Base-by-base conservation (phyloP, 2,113 vertebrate genomes). In the Chionomys nivalis region DNA sequence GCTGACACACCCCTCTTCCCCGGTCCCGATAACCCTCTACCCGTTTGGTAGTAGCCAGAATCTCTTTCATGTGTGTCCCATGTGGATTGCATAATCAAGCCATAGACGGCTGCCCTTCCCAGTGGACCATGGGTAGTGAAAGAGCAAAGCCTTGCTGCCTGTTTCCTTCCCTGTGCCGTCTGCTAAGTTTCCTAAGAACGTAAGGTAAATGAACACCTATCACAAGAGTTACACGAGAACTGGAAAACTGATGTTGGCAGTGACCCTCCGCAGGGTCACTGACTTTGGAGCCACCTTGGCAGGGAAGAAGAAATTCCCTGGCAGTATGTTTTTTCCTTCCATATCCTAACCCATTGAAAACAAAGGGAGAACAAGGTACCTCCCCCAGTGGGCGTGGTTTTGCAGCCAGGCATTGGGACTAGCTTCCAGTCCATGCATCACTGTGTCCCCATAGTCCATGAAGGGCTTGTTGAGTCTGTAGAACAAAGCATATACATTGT, bases 401-500 rank as follows among this genome's bases (percentile, higher is more conserved):
- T 98, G 98, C 83, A 99, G 98, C 98, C 99, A 99, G 0, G 98
- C 44, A 0, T 98, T 98, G 55, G 99, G 98, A 63, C 95, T 96
- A 3, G 99, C 99, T 91, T 99, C 99, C 98, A 99, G 99, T 16
- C 99, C 99, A 0, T 98, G 98, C 99, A 99, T 98, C 98, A 99
- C 95, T 0, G 98, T 98, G 17, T 99, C 99, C 1, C 99, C 99
- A 1, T 99, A 99, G 52, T 99, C 99, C 98, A 99, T 77, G 95
- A 99, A 99, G 7, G 98, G 99, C 73, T 99, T 98, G 97, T 99
- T 96, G 28, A 97, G 73, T 85, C 97, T 97, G 94, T 7, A 63
- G 93, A 55, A 93, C 90, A 90, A 49, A 96, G 47, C 47, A 16
- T 28, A 33, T 1, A 1, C 28, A 31, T 70, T 78, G 47, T 14